phyloP scores from a whole-genome alignment of 2,888 invertebrate species.

The Lissocephala sabroskyi region DNA sequence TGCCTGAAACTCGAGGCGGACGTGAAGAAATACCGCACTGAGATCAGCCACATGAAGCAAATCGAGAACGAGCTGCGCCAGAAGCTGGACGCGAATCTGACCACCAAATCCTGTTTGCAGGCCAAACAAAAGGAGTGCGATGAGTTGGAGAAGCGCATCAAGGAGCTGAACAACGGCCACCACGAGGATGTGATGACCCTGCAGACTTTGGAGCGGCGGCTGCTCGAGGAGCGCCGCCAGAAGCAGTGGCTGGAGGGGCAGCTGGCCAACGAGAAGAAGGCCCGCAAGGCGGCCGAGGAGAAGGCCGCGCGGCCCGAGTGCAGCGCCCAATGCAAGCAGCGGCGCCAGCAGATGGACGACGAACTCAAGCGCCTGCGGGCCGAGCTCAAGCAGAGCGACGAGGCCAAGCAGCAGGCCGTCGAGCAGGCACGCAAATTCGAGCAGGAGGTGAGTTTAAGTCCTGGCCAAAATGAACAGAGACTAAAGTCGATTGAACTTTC shows the following conservation, averaged over 20 bases:
- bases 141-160: slow-evolving; percentile 86
- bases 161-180: slow-evolving; percentile 81
- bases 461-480: not conserved
- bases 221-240: slow-evolving; percentile 86
- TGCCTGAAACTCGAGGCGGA: slow-evolving; percentile 72
- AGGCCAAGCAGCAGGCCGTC: slow-evolving; percentile 74
- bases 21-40: slow-evolving; percentile 70
- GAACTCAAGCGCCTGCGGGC: slow-evolving; percentile 79
- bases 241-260: slow-evolving; percentile 83
- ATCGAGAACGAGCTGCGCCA: slow-evolving; percentile 72
- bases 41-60: slow-evolving; percentile 72
- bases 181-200: slow-evolving; percentile 86
- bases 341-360: slow-evolving; percentile 79
- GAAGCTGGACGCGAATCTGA: slow-evolving; percentile 75
- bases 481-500: not conserved
- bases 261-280: slow-evolving; percentile 81
- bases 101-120: slow-evolving; percentile 85
- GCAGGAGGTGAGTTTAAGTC: slow-evolving; percentile 63
- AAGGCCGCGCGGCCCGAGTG: slow-evolving; percentile 77
- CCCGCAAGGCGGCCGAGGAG: slow-evolving; percentile 75
- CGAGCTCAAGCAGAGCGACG: slow-evolving; percentile 79
- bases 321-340: slow-evolving; percentile 78
- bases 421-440: slow-evolving; percentile 71
- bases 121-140: slow-evolving; percentile 83
- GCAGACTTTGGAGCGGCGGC: slow-evolving; percentile 83